Evolutionary conservation across 2,888 invertebrate species (phyloP), one percentile per base, ranked within the genome.

Genomic region (Scaptomyza flava): DNA sequence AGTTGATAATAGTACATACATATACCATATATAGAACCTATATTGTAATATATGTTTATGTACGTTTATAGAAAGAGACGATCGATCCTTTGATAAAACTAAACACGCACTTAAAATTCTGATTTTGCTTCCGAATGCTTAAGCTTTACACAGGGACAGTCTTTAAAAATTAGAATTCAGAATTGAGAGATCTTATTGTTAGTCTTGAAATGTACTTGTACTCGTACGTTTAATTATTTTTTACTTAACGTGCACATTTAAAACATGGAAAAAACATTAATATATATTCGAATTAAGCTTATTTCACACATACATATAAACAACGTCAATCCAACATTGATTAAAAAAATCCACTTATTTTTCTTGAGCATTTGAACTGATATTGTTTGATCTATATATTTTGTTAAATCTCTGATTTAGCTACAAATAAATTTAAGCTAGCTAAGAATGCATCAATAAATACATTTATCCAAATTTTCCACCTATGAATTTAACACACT

Each of bases 381-480:
- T 56, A 56, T 36, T 41, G 30, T 17, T 6, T 52, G 27, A 45
- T 45, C 56, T 47, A 36, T 59, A 48, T 67, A 57, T 58, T 51
- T 63, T 17, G 27, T 45, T 65, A 60, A 60, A n/a, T 62, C 38
- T 8, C 20, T 53, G n/a, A 31, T 51, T 73, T 73, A 73, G 71
- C 67, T 78, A 77, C 47, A 75, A 75, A 79, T 60, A 64, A 64
- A 72, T 61, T 73, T 70, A 41, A 42, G 65, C 82, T 86, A 83
- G 79, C 82, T 83, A 83, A 79, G 73, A 79, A 83, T 83, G 82
- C 82, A 83, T 83, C 87, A 83, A 83, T 86, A 83, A 83, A 83
- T 77, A 83, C 87, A 83, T 83, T 83, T 77, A 77, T 83, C 59
- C 62, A 66, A 76, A 70, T 79, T 66, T 62, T 56, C 52, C 50